Percentiles rank a stretch among this genome's conserved stretches.
phyloP scores from a whole-genome alignment of 2,797 vertebrate species.

The Pelobates cultripes region DNA sequence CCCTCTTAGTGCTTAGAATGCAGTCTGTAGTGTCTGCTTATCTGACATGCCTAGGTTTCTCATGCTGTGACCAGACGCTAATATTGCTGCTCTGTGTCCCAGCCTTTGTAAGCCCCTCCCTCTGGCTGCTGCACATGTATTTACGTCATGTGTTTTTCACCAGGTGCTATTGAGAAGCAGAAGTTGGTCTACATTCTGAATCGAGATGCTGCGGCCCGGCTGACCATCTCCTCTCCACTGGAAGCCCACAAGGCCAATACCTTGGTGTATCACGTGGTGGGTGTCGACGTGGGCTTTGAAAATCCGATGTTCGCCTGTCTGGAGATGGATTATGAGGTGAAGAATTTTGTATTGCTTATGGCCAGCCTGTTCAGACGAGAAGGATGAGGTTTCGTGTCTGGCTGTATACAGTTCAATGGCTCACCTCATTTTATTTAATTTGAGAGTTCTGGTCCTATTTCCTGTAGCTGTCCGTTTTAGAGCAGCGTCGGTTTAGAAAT shows the following conservation, averaged over 20 bases:
- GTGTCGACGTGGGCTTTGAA: slow-evolving; percentile 97
- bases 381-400: slow-evolving; percentile 70
- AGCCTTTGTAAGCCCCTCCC: too few species aligned
- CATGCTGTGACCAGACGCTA: too few species aligned
- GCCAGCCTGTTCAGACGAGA: background rate
- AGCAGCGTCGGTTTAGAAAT: too few species aligned
- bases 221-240: slow-evolving; percentile 96
- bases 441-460: too few species aligned
- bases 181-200: slow-evolving; percentile 98
- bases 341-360: background rate
- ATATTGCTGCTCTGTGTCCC: too few species aligned
- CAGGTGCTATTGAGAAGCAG: slow-evolving; percentile 97
- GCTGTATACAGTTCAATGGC: too few species aligned
- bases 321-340: slow-evolving; percentile 98
- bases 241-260: slow-evolving; percentile 98
- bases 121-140: too few species aligned
- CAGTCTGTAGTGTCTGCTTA: too few species aligned
- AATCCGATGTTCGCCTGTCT: slow-evolving; percentile 99
- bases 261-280: slow-evolving; percentile 96
- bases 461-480: too few species aligned
- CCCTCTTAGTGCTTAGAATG: too few species aligned
- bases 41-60: too few species aligned
- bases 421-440: too few species aligned
- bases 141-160: background rate
- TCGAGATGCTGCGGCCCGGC: slow-evolving; percentile 93